Evolutionary conservation across 2,113 vertebrate genomes (phyloP), one percentile per base, ranked within the genome.

Genomic region (Notarius quadriscutis): DNA sequence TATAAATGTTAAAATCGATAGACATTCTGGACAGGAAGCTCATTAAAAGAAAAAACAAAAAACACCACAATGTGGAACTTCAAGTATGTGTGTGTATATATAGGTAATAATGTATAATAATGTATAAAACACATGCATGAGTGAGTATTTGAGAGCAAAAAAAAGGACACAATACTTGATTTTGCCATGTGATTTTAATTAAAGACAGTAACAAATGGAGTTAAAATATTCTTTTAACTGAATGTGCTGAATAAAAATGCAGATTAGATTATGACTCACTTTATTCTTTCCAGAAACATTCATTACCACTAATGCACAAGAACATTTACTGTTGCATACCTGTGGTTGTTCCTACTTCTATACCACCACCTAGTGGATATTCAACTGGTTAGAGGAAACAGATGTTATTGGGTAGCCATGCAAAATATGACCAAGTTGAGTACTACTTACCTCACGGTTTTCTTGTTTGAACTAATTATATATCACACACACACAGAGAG

Each of bases 331-430:
- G 9, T 51, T 78, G 14, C 2, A 51, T 14, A 15, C 18, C 27
- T 15, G 22, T 22, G 14, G 51, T 30, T 80, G 14, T 77, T 62
- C 41, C 7, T 65, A 65, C 57, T 65, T 78, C 48, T 58, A 58
- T 80, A 60, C 77, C 85, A 81, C 85, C 85, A 86, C 51, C 85
- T 86, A 34, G 77, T 86, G 85, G 85, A 58, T 48, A 67, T 71
- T 14, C 63, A 62, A 48, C 11, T 51, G 14, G 8, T 63, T 78
- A 63, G 1, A 27, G 55, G 20, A 48, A 51, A 50, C 11, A 27
- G 7, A 17, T 25, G 20, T 75, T 34, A 65, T 7, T 62, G 48
- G 84, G 12, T 7, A 78, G 75, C 22, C 12, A 22, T n/a, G 48
- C 25, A 78, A 27, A 55, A n/a, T 1, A 80, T 58, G 7, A 34